Evolutionary conservation across 1,140 invertebrate species (phyloP).

Genomic region (Cotesia typhae): DNA sequence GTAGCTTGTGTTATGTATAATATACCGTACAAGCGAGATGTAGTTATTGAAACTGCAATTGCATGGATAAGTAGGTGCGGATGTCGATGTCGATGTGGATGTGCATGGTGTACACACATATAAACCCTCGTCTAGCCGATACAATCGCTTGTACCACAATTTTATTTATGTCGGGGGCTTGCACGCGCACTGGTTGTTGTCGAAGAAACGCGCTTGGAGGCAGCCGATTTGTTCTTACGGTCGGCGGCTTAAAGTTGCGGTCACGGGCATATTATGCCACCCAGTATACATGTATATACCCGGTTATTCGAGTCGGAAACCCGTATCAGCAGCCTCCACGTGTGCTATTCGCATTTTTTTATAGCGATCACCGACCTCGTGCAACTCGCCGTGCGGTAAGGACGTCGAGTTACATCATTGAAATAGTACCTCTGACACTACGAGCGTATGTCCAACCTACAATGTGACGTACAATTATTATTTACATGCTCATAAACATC

Average conservation of each 20-base stretch:
- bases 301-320: slow-evolving; percentile 45
- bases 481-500: background rate
- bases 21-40: no score
- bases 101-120: background rate
- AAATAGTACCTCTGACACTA: slow-evolving; percentile 45
- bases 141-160: slow-evolving; percentile 44
- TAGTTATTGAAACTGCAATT: no score
- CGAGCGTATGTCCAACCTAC: slow-evolving; percentile 13
- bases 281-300: slow-evolving; percentile 3
- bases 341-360: slow-evolving; percentile 62
- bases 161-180: slow-evolving; percentile 42
- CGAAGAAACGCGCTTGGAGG: slow-evolving; percentile 42
- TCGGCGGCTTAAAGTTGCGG: slow-evolving; percentile 37
- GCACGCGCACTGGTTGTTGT: slow-evolving; percentile 49
- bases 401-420: slow-evolving; percentile 64
- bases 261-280: slow-evolving; percentile 31
- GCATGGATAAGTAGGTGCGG: no score
- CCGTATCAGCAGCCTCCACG: slow-evolving; percentile 59
- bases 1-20: no score
- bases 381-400: slow-evolving; percentile 63
- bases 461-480: slow-evolving; percentile 1
- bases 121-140: slow-evolving; percentile 28
- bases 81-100: no score
- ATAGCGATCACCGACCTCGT: slow-evolving; percentile 66
- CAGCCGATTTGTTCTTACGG: slow-evolving; percentile 37